Evolutionary conservation across 2,113 vertebrate genomes (phyloP).

Genomic region (Clupea harengus): DNA sequence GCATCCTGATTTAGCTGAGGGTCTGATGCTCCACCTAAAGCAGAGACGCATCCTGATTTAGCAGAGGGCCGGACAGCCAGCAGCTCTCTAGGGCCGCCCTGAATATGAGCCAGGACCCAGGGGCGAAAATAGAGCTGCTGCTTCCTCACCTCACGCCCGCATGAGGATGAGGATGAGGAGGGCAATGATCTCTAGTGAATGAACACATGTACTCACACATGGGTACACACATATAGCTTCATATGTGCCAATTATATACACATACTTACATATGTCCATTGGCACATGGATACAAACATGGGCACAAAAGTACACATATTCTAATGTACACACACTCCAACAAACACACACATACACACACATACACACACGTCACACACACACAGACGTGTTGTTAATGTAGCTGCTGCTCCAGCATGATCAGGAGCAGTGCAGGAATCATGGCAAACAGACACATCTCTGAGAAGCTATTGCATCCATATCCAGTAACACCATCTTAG

Average conservation of each 20-base stretch:
- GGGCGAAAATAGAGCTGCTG: background rate
- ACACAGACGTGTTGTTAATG: no score
- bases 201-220: background rate
- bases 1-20: background rate
- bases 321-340: background rate
- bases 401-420: background rate
- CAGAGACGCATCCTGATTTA: background rate
- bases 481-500: background rate
- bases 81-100: background rate
- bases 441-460: background rate
- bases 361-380: background rate
- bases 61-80: background rate
- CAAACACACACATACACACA: background rate
- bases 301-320: slow-evolving; percentile 28
- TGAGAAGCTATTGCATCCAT: background rate
- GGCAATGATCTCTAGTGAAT: background rate
- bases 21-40: background rate
- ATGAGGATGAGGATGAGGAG: background rate
- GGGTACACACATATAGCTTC: background rate
- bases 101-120: background rate
- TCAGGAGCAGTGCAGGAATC: background rate
- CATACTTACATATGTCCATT: no score
- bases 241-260: background rate
- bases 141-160: background rate
- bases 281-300: background rate